Evolutionary conservation across 2,888 invertebrate species (phyloP).

Genomic region (Pyrrhia umbra): DNA sequence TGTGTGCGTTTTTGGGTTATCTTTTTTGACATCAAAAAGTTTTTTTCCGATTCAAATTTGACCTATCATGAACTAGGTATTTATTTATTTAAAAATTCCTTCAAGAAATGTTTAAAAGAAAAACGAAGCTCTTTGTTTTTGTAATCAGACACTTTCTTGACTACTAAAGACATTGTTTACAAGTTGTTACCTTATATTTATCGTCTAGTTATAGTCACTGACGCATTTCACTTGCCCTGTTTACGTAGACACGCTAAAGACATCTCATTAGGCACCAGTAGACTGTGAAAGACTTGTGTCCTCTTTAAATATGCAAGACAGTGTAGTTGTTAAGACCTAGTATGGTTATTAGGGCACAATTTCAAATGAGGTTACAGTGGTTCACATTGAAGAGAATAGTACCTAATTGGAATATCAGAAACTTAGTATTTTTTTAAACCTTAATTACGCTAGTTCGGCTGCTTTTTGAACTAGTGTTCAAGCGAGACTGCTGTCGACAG

Average conservation of each 20-base stretch:
- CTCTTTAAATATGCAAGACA: slow-evolving; percentile 46
- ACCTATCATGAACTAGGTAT: too few relatives aligned
- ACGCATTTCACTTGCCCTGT: slow-evolving; percentile 48
- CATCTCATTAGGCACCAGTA: slow-evolving; percentile 55
- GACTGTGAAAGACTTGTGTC: slow-evolving; percentile 54
- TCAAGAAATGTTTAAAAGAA: background rate
- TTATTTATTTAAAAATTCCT: too few relatives aligned
- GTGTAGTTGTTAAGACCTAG: background rate
- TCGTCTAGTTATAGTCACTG: slow-evolving; percentile 14
- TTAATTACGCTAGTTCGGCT: too few relatives aligned
- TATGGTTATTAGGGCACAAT: background rate
- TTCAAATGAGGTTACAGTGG: background rate
- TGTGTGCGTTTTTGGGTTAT: too few relatives aligned
- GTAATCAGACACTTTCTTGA: background rate
- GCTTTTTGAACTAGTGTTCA: too few relatives aligned
- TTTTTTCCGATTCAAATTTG: too few relatives aligned
- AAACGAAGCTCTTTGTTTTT: background rate
- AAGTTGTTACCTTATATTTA: background rate
- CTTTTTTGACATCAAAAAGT: too few relatives aligned
- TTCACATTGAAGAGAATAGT: too few relatives aligned
- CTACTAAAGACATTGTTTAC: background rate
- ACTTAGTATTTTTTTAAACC: too few relatives aligned
- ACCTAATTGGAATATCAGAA: too few relatives aligned
- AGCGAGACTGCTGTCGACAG: too few relatives aligned
- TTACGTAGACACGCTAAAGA: slow-evolving; percentile 39